These are phyloP conservation scores for Flexamia atlantica DNA, from an alignment of 2,888 invertebrate genomes.

Conservation along the genomic window DNA sequence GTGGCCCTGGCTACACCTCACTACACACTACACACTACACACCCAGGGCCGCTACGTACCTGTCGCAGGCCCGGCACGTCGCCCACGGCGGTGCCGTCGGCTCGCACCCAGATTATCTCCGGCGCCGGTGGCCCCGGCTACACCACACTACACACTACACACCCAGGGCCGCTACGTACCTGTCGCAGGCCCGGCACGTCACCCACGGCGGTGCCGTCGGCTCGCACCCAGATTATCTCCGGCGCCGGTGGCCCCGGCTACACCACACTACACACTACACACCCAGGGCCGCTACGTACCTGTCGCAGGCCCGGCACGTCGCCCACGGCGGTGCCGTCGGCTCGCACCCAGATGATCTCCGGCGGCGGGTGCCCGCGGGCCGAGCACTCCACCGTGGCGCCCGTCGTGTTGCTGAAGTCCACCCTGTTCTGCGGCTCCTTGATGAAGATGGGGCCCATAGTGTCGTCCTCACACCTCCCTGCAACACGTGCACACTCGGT, in stretches of 20 bases:
- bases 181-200: slow-evolving; percentile 93
- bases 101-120: slow-evolving; percentile 95
- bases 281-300: too few relatives aligned
- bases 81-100: slow-evolving; percentile 93
- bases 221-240: slow-evolving; percentile 95
- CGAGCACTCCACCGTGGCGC: slow-evolving; percentile 94
- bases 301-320: slow-evolving; percentile 93
- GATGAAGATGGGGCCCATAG: slow-evolving; percentile 93
- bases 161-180: too few relatives aligned
- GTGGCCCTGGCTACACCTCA: too few relatives aligned
- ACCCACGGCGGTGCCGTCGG: slow-evolving; percentile 93
- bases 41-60: too few relatives aligned
- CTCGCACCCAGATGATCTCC: slow-evolving; percentile 95
- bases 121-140: slow-evolving; percentile 94
- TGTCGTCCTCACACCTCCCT: slow-evolving; percentile 78
- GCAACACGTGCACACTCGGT: slow-evolving; percentile 14
- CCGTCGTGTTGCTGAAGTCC: slow-evolving; percentile 96
- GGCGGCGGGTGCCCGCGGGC: slow-evolving; percentile 94
- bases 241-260: slow-evolving; percentile 94
- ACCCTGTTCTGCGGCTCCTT: slow-evolving; percentile 94
- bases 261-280: too few relatives aligned
- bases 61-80: slow-evolving; percentile 93
- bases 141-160: too few relatives aligned
- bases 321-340: slow-evolving; percentile 93
- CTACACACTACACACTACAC: too few relatives aligned